Conservation (phyloP, 2,888 invertebrate genomes). For the Pheosia tremula region DNA sequence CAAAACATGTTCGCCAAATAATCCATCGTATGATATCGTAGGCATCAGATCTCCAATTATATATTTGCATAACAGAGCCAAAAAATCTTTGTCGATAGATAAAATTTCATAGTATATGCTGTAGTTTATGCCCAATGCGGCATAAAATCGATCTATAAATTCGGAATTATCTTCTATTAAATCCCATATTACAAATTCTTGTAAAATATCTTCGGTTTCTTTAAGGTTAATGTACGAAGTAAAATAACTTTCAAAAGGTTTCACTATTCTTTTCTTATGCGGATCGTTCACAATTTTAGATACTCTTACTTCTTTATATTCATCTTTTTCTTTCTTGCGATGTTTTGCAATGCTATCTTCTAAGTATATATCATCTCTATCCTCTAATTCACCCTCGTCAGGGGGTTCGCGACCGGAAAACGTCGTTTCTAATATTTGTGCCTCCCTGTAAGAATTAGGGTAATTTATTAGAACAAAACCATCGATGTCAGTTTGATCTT, state of each 20-base stretch:
- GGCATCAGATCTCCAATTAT: constrained; percentile 72
- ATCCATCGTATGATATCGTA: constrained; percentile 55
- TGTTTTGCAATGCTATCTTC: constrained; percentile 70
- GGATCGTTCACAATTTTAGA: constrained; percentile 84
- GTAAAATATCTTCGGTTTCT: constrained; percentile 69
- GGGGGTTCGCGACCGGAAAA: constrained; percentile 82
- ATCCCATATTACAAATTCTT: constrained; percentile 72
- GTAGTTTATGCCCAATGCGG: constrained; percentile 83
- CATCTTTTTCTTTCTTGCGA: constrained; percentile 65
- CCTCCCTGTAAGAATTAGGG: constrained; percentile 84
- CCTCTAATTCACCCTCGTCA: constrained; percentile 58
- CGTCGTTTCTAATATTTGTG: constrained; percentile 84
- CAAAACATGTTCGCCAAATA: constrained; percentile 73
- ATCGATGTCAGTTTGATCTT: constrained; percentile 69
- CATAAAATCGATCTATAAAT: constrained; percentile 84
- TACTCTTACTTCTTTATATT: constrained; percentile 59
- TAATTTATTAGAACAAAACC: constrained; percentile 88
- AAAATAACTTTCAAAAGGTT: constrained; percentile 81
- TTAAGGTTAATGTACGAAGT: constrained; percentile 83
- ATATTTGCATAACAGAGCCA: constrained; percentile 79
- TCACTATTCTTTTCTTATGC: constrained; percentile 57
- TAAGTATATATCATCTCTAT: constrained; percentile 70
- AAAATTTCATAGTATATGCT: constrained; percentile 81
- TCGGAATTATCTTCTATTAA: constrained; percentile 72
- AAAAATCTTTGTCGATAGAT: constrained; percentile 77